phyloP scores from a whole-genome alignment of 2,888 invertebrate genomes.

The Andrena fulva region DNA sequence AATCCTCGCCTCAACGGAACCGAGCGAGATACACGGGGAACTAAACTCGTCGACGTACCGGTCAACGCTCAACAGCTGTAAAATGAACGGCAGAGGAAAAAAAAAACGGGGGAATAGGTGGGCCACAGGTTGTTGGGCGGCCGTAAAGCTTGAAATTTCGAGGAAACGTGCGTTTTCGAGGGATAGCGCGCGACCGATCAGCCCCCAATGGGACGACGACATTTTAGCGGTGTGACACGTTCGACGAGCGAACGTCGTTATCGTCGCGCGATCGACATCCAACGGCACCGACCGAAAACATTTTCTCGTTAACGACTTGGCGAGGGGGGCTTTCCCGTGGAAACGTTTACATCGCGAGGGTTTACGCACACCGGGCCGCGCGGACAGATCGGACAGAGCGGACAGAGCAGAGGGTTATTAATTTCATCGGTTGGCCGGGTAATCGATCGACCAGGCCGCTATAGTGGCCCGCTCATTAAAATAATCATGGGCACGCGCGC shows the following conservation, averaged over 20 bases:
- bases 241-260: slow-evolving; percentile 29
- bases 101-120: slow-evolving; percentile 5
- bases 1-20: neutral
- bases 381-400: slow-evolving; percentile 33
- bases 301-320: slow-evolving; percentile 63
- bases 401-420: slow-evolving; percentile 67
- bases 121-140: slow-evolving; percentile 48
- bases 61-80: no score
- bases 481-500: slow-evolving; percentile 72
- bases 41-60: no score
- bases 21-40: neutral
- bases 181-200: slow-evolving; percentile 35
- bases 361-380: neutral
- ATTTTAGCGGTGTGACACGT: slow-evolving; percentile 32
- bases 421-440: slow-evolving; percentile 70
- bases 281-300: slow-evolving; percentile 43
- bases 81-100: neutral
- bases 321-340: slow-evolving; percentile 31
- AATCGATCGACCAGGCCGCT: slow-evolving; percentile 72
- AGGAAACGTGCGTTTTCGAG: slow-evolving; percentile 35
- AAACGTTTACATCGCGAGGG: slow-evolving; percentile 45
- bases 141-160: slow-evolving; percentile 33
- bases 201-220: slow-evolving; percentile 4
- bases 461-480: slow-evolving; percentile 72
- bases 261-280: slow-evolving; percentile 43